Base-by-base conservation (phyloP, 2,797 vertebrate genomes). In the Rachycentron canadum region DNA sequence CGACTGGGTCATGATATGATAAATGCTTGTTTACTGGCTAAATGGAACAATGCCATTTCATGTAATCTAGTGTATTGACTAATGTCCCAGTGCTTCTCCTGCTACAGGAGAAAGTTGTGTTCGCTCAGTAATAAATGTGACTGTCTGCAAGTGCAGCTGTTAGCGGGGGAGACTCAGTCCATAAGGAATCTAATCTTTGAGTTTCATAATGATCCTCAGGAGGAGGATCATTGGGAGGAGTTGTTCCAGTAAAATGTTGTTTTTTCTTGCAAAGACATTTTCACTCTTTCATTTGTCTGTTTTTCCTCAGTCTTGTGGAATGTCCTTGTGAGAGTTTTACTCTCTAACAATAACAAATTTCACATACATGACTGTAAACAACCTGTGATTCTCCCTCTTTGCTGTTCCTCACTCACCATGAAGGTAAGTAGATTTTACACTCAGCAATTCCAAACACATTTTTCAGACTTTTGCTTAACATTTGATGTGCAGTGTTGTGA, bases 391-490 rank as follows among this genome's bases (percentile, higher is more conserved):
- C 36, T 21, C 55, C 58, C 10, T 45, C 52, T 63, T 36, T 59
- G 63, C 65, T 68, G 55, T 25, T 66, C 78, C 49, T 62, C 55
- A 5, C n/a, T 80, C 89, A 86, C 17, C 72, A 93, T 93, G 92
- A 88, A 90, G 88, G 92, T 69, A 87, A 87, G 88, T 88, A 62
- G 8, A 59, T 68, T 56, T 57, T 34, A 55, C 19, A 2, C 40
- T 58, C 14, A 40, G 5, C n/a, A 36, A 28, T 26, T 11, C 28
- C 56, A 52, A 53, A 56, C 19, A 61, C 7, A 67, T 19, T 28
- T 69, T 65, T 38, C 0, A 7, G 23, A 34, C 36, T 57, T 32
- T 45, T 69, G 45, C 32, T 14, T 7, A 55, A 63, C 21, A 34
- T 52, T 4, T 47, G 10, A 47, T 5, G 1, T 21, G 4, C 5